Evolutionary conservation across 2,888 invertebrate species (phyloP).

Genomic region (Oscheius sp.): DNA sequence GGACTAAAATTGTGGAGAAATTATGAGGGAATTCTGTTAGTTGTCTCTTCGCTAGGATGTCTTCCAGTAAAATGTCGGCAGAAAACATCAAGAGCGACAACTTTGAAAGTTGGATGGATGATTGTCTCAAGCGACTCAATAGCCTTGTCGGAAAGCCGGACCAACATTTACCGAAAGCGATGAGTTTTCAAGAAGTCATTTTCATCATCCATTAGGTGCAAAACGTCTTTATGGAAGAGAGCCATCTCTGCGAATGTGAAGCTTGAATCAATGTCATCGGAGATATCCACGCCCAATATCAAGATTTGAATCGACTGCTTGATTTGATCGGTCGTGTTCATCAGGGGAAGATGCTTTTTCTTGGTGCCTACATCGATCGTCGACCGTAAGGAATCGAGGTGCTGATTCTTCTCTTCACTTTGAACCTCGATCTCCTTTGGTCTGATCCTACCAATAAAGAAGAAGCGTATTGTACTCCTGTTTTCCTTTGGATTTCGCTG

Average conservation of each 20-base stretch:
- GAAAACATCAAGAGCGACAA: slow-evolving; percentile 1
- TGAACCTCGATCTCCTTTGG: slow-evolving; percentile 68
- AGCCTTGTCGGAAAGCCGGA: slow-evolving; percentile 51
- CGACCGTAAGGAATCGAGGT: slow-evolving; percentile 67
- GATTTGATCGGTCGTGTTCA: slow-evolving; percentile 66
- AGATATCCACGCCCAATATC: slow-evolving; percentile 66
- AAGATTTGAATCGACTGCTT: slow-evolving; percentile 63
- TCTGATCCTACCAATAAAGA: slow-evolving; percentile 68
- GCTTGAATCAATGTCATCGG: slow-evolving; percentile 68
- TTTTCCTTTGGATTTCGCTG: too few species aligned
- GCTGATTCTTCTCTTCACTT: slow-evolving; percentile 60
- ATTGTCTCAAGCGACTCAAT: slow-evolving; percentile 56
- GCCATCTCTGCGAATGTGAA: slow-evolving; percentile 59
- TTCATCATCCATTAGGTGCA: slow-evolving; percentile 43
- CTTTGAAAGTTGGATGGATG: slow-evolving; percentile 55
- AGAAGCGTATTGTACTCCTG: too few species aligned
- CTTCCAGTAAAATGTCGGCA: not conserved
- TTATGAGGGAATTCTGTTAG: not conserved
- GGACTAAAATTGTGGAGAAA: too few species aligned
- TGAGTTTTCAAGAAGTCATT: slow-evolving; percentile 57
- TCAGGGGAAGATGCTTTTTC: slow-evolving; percentile 59
- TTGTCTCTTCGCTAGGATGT: not conserved
- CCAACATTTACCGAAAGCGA: slow-evolving; percentile 48
- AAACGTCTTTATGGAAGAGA: slow-evolving; percentile 57
- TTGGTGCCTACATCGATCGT: slow-evolving; percentile 69